Evolutionary conservation across 2,113 vertebrate species (phyloP), one percentile per base, ranked within the genome.

Genomic region (Oreamnos americanus): DNA sequence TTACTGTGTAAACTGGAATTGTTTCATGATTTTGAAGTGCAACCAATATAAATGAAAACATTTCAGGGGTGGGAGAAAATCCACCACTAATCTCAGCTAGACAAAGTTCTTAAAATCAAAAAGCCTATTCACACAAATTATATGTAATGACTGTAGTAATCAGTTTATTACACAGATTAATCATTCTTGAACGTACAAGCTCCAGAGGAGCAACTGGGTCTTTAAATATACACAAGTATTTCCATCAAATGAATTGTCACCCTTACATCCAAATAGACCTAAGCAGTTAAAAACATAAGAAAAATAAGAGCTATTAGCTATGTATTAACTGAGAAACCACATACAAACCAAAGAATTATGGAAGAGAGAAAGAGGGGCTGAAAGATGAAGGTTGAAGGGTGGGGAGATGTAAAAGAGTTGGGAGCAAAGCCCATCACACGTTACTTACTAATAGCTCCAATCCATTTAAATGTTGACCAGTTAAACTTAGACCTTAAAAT

Each of bases 111-210:
- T 93, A 94, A 98, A 99, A 98, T 98, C 98, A 99, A 97, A 97
- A 98, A 99, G 98, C 99, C 98, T 99, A 98, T 98, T 99, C 99
- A 99, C 99, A 99, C 99, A 95, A 99, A 98, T 98, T 99, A 97
- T 99, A 99, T 98, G 99, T 99, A 99, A 99, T 99, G 99, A 99
- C 99, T 99, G 99, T 99, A 99, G 99, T 99, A 99, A 99, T 99
- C 99, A 99, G 99, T 99, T 99, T 99, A 99, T 99, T 99, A 99
- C 99, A 99, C 99, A 99, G 99, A 99, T 99, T 99, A 99, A 99
- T 99, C 99, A 99, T 99, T 99, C 98, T 99, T 98, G 98, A 99
- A 99, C 99, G 99, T 99, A 99, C 99, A 99, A 99, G 99, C 99
- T 99, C 99, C 99, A 99, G 98, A 98, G 98, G 99, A 99, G 99